phyloP scores from a whole-genome alignment of 64 coral and sea anemone genomes.

The Cladopsammia gracilis region DNA sequence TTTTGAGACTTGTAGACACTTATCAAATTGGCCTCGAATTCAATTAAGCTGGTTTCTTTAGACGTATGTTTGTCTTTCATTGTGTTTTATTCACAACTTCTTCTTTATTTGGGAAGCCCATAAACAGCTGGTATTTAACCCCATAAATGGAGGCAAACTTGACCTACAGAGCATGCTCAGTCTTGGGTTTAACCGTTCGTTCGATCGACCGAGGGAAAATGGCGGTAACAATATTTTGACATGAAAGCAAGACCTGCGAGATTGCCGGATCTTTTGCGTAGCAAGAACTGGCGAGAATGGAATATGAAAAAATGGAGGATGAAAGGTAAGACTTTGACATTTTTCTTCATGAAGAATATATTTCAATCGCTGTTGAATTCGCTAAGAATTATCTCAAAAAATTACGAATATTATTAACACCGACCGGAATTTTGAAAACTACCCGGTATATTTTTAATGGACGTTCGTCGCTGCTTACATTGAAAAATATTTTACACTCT shows the following conservation, averaged over 20 bases:
- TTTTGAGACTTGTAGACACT: not conserved
- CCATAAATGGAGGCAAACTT: slow-evolving; percentile 44
- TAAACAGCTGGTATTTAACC: slow-evolving; percentile 33
- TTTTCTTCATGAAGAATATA: not conserved
- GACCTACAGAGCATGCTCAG: slow-evolving; percentile 41
- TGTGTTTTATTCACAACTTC: slow-evolving; percentile 53
- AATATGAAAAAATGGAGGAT: slow-evolving; percentile 80
- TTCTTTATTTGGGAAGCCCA: slow-evolving; percentile 41
- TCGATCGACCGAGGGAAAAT: slow-evolving; percentile 35
- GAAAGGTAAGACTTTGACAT: slow-evolving; percentile 43
- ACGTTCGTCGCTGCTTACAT: not conserved
- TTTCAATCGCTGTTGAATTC: not conserved
- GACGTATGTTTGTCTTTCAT: not conserved
- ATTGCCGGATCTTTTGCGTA: slow-evolving; percentile 26
- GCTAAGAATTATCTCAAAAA: slow-evolving; percentile 7
- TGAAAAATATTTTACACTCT: not conserved
- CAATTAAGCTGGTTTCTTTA: slow-evolving; percentile 11
- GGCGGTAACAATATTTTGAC: slow-evolving; percentile 48
- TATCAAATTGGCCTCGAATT: not conserved
- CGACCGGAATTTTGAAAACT: not conserved
- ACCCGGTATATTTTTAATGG: not conserved
- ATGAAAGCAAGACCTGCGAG: slow-evolving; percentile 24
- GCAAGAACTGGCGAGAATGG: slow-evolving; percentile 66
- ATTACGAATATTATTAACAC: slow-evolving; percentile 14
- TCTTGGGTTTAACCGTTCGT: slow-evolving; percentile 22